Base-by-base conservation (phyloP, 1,140 invertebrate species). In the Zaprionus lachaisei region DNA sequence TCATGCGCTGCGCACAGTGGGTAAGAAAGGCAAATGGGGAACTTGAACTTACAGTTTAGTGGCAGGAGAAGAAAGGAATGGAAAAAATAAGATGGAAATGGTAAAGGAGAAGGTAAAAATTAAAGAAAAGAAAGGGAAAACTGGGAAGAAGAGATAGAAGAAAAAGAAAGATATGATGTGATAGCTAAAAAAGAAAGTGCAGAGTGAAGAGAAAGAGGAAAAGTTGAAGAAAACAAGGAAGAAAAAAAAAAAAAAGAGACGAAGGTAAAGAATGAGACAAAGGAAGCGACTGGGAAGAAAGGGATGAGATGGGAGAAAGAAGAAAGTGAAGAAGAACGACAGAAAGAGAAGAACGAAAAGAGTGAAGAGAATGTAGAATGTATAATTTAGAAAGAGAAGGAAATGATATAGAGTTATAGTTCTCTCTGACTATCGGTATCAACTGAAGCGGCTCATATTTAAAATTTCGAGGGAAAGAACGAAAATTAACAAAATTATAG, bases 1-100 rank as follows among this genome's bases (percentile, higher is more conserved):
- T 69, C 49, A 74, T 12, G 60, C 55, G 55, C 15, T 62, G 31
- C n/a, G 60, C 44, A 72, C 63, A 67, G 44, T 72, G 67, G 67
- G 20, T 54, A 75, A 0, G 49, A 49, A 17, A 24, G 15, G 38
- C 38, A 41, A 41, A 41, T 41, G 4, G 12, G 14, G 14, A 15
- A 38, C 31, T 34, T 11, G 31, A 11, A 9, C 2, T 34, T 2
- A 31, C 7, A 31, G 28, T 9, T 31, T 7, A 9, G 28, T 9
- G 28, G 7, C 2, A 31, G 34, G 12, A 37, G 12, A 14, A 37
- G 5, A 11, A 12, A 54, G 14, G 11, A 47, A 4, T 17, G n/a
- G 2, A 20, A 15, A 6, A 9, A n/a, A 7, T 20, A 47, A 17
- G 44, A 0, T 2, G 26, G 6, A 28, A 28, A 28, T 28, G 6